phyloP scores from a whole-genome alignment of 2,888 invertebrate species.

The Phalera bucephala region DNA sequence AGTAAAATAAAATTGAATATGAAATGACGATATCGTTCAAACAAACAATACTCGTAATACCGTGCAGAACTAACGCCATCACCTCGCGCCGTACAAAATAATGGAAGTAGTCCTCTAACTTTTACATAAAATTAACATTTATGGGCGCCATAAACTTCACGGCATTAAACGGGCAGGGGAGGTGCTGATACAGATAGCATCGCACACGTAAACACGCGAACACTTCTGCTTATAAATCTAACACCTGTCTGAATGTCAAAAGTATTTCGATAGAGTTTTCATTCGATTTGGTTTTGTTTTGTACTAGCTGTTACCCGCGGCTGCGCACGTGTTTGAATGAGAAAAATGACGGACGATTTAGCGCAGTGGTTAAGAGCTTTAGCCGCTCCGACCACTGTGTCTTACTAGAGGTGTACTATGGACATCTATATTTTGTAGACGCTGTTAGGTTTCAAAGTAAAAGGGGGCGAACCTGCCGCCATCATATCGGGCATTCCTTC shows the following conservation, averaged over 20 bases:
- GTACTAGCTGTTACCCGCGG: slow-evolving; percentile 12
- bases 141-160: slow-evolving; percentile 44
- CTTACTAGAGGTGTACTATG: too few relatives aligned
- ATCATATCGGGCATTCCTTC: too few relatives aligned
- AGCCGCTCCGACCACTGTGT: too few relatives aligned
- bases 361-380: too few relatives aligned
- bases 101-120: slow-evolving; percentile 28
- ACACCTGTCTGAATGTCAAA: slow-evolving; percentile 63
- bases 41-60: slow-evolving; percentile 1
- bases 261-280: too few relatives aligned
- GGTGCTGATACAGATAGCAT: too few relatives aligned
- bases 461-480: too few relatives aligned
- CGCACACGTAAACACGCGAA: slow-evolving; percentile 55
- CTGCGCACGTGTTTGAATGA: not conserved
- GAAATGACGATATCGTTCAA: slow-evolving; percentile 12
- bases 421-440: too few relatives aligned
- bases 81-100: slow-evolving; percentile 19
- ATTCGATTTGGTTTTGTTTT: too few relatives aligned
- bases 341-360: too few relatives aligned
- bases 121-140: slow-evolving; percentile 54
- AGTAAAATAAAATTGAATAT: too few relatives aligned
- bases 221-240: slow-evolving; percentile 61
- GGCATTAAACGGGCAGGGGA: slow-evolving; percentile 31
- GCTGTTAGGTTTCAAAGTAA: too few relatives aligned
- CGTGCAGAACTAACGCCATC: not conserved